phyloP scores from a whole-genome alignment of 2,888 invertebrate species.

The Anarsia innoxiella region DNA sequence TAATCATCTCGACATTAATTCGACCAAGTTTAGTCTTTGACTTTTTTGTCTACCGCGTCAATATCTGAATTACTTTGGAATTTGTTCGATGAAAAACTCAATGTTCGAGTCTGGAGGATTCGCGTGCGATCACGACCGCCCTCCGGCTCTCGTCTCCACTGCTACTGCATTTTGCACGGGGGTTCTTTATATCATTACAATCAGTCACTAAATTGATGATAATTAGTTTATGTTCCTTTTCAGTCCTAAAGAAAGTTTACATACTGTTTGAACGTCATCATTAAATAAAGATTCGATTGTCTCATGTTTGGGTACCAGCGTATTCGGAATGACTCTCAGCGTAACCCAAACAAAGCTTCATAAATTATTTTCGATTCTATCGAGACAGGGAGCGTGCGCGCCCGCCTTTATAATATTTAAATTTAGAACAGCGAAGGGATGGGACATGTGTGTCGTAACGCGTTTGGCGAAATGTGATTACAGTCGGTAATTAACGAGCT shows the following conservation, averaged over 20 bases:
- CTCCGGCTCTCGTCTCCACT: no score
- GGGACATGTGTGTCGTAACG: conserved; percentile 73
- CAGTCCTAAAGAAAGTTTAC: no score
- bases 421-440: conserved; percentile 73
- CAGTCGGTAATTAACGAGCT: conserved; percentile 68
- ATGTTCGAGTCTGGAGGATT: conserved; percentile 4
- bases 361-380: conserved; percentile 65
- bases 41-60: no score
- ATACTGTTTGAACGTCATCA: no score
- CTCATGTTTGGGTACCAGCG: conserved; percentile 1
- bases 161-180: no score
- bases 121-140: conserved; percentile 11
- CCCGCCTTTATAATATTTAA: conserved; percentile 69
- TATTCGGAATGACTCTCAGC: conserved; percentile 6
- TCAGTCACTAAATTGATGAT: no score
- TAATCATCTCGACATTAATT: conserved; percentile 25
- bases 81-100: background rate
- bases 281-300: no score
- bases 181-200: no score
- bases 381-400: conserved; percentile 61
- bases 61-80: background rate
- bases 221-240: no score
- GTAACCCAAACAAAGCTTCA: conserved; percentile 41
- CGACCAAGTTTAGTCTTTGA: conserved; percentile 17
- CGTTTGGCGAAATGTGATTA: conserved; percentile 75